Evolutionary conservation across 2,797 vertebrate species (phyloP).

Genomic region (Xiphophorus birchmanni): DNA sequence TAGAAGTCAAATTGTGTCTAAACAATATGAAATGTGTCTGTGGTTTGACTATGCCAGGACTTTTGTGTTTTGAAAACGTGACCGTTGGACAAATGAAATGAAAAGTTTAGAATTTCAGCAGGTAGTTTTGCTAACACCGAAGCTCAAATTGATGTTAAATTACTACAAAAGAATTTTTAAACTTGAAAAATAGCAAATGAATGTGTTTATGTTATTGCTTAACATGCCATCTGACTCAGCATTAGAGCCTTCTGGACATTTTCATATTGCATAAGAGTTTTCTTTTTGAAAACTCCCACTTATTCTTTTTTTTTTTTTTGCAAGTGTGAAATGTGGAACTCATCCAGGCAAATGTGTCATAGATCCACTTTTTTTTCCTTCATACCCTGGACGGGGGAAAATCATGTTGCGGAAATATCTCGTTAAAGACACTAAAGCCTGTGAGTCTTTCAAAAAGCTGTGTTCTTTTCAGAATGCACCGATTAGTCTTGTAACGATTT

Average conservation of each 20-base stretch:
- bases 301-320: background rate
- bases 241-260: background rate
- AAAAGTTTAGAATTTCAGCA: background rate
- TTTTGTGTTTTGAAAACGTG: background rate
- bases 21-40: background rate
- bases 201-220: background rate
- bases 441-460: conserved; percentile 18
- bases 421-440: background rate
- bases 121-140: background rate
- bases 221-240: background rate
- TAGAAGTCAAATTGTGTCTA: background rate
- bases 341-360: background rate
- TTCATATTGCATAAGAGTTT: background rate
- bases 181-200: background rate
- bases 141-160: background rate
- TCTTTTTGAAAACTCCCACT: background rate
- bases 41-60: background rate
- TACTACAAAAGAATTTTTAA: background rate
- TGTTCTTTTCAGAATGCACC: conserved; percentile 18
- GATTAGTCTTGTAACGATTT: conserved; percentile 24
- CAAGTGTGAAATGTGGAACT: conserved; percentile 3
- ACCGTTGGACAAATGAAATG: background rate
- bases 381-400: conserved; percentile 6
- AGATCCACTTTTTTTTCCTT: background rate
- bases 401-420: conserved; percentile 48